These are phyloP conservation scores for Rhinogobius similis DNA, from an alignment of 2,113 vertebrate genomes.

Conservation along the genomic window DNA sequence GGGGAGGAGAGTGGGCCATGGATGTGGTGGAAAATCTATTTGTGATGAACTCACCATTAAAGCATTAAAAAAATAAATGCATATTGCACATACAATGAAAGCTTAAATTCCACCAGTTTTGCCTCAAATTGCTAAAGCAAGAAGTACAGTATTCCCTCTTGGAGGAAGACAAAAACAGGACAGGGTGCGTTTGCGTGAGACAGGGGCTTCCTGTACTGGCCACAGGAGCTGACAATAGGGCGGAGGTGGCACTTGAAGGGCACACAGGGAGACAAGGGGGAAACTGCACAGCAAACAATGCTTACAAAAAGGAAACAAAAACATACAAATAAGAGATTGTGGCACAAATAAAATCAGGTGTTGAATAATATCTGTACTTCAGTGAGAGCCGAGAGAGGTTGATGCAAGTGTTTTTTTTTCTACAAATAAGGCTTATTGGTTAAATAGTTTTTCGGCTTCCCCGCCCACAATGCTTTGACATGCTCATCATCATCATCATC, in stretches of 20 bases:
- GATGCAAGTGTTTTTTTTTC: slow-evolving; percentile 82
- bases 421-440: slow-evolving; percentile 99
- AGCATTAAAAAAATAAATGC: slow-evolving; percentile 90
- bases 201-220: not conserved
- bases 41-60: slow-evolving; percentile 85
- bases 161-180: slow-evolving; percentile 54
- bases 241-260: slow-evolving; percentile 62
- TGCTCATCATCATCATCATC: slow-evolving; percentile 49
- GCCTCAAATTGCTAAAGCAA: slow-evolving; percentile 80
- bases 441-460: slow-evolving; percentile 92
- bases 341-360: slow-evolving; percentile 90
- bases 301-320: slow-evolving; percentile 71
- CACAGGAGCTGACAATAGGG: slow-evolving; percentile 27
- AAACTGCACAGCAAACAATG: slow-evolving; percentile 74
- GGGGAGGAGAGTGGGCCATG: slow-evolving; percentile 72
- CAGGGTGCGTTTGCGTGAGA: slow-evolving; percentile 15
- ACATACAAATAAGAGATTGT: slow-evolving; percentile 72
- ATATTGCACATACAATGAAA: slow-evolving; percentile 99
- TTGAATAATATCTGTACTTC: slow-evolving; percentile 86
- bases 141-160: slow-evolving; percentile 70
- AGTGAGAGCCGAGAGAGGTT: slow-evolving; percentile 81
- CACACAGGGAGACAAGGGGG: slow-evolving; percentile 28
- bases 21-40: slow-evolving; percentile 83
- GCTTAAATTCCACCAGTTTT: slow-evolving; percentile 87
- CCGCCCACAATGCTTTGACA: slow-evolving; percentile 82